These are phyloP conservation scores for Myiotriccus ornatus DNA, from an alignment of 2,797 vertebrate genomes.

Conservation along the genomic window DNA sequence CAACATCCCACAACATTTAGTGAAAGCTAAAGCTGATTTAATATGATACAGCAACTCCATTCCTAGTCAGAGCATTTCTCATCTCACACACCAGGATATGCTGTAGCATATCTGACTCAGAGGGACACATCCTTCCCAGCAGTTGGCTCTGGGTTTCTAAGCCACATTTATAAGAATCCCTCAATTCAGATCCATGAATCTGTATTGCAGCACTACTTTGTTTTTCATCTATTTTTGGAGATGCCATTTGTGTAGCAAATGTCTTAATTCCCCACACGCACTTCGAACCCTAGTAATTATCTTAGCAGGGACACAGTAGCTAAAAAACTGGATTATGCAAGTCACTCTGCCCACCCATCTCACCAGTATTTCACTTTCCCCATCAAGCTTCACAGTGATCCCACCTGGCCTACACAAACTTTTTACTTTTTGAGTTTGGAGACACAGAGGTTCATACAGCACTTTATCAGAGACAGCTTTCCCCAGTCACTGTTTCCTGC, in stretches of 20 bases:
- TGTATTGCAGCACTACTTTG: background rate
- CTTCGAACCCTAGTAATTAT: background rate
- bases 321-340: background rate
- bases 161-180: background rate
- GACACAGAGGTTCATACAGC: background rate
- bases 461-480: background rate
- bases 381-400: background rate
- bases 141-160: background rate
- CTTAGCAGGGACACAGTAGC: background rate
- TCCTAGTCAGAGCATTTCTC: background rate
- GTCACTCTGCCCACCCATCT: background rate
- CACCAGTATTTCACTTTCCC: background rate
- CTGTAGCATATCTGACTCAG: background rate
- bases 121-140: background rate
- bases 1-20: background rate
- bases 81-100: background rate
- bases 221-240: background rate
- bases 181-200: accelerated
- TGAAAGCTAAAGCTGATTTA: background rate
- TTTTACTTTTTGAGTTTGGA: background rate
- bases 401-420: background rate
- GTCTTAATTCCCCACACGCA: background rate
- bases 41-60: background rate
- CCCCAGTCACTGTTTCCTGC: background rate
- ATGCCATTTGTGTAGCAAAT: background rate